These are phyloP conservation scores for Megathymus violae DNA, from an alignment of 1,140 invertebrate genomes.

Conservation along the genomic window DNA sequence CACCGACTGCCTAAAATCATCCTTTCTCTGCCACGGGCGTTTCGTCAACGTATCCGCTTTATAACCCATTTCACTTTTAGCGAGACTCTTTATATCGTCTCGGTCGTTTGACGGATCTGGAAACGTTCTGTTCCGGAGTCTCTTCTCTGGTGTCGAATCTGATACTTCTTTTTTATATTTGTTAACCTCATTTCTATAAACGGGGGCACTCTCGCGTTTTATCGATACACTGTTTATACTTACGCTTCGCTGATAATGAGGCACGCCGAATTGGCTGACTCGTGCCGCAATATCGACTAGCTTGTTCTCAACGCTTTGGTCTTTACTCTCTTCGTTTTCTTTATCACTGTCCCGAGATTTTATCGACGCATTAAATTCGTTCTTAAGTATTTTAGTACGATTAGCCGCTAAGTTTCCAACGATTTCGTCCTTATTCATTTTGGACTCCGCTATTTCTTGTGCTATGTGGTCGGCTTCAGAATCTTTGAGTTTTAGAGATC, in stretches of 20 bases:
- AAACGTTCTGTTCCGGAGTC: conserved; percentile 79
- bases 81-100: conserved; percentile 74
- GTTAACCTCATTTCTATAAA: conserved; percentile 66
- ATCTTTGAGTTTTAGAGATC: conserved; percentile 90
- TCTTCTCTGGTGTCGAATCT: conserved; percentile 80
- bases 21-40: conserved; percentile 72
- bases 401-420: conserved; percentile 49
- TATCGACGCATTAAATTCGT: conserved; percentile 80
- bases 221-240: conserved; percentile 72
- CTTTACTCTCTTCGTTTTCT: conserved; percentile 85
- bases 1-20: conserved; percentile 61
- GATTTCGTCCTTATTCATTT: conserved; percentile 57
- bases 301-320: conserved; percentile 67
- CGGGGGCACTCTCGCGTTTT: conserved; percentile 70
- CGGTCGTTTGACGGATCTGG: conserved; percentile 78
- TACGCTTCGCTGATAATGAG: conserved; percentile 72
- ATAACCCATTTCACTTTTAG: conserved; percentile 74
- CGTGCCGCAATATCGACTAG: conserved; percentile 75
- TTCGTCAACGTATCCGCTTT: conserved; percentile 78
- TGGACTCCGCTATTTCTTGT: conserved; percentile 81
- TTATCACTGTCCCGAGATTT: conserved; percentile 87
- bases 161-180: conserved; percentile 83
- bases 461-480: conserved; percentile 84
- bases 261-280: conserved; percentile 68
- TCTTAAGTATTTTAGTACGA: conserved; percentile 65